phyloP scores from a whole-genome alignment of 2,113 vertebrate species.

The Hystrix cristata region DNA sequence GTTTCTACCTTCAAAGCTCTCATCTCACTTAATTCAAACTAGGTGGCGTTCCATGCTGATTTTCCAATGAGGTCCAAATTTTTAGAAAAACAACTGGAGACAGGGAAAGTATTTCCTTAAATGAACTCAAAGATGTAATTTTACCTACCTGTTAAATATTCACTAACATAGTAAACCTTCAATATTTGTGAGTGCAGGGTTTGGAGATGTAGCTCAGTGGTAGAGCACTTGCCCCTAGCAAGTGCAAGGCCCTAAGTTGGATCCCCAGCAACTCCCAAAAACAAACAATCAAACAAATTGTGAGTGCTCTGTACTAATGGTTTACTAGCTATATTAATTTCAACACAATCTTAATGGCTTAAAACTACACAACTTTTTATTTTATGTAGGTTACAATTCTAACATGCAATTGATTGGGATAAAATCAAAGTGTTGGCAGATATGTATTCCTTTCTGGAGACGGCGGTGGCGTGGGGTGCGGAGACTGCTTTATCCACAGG shows the following conservation, averaged over 20 bases:
- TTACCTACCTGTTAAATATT: background rate
- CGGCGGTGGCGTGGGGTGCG: too few species aligned
- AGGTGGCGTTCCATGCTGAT: background rate
- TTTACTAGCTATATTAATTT: constrained; percentile 13
- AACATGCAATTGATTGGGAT: background rate
- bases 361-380: background rate
- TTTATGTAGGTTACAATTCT: background rate
- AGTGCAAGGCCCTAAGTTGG: too few species aligned
- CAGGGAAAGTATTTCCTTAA: background rate
- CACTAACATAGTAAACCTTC: background rate
- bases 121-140: background rate
- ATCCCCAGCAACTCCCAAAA: too few species aligned
- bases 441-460: background rate
- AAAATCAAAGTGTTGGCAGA: background rate
- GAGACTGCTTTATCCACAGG: background rate
- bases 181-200: background rate
- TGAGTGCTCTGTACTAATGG: background rate
- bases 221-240: too few species aligned
- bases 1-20: background rate
- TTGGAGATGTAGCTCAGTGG: too few species aligned
- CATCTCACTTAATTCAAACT: background rate
- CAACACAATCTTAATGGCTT: constrained; percentile 10
- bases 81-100: background rate
- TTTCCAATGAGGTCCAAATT: background rate
- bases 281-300: background rate